These are phyloP conservation scores for Cyanoderma ruficeps DNA, from an alignment of 2,113 vertebrate genomes.

Conservation along the genomic window DNA sequence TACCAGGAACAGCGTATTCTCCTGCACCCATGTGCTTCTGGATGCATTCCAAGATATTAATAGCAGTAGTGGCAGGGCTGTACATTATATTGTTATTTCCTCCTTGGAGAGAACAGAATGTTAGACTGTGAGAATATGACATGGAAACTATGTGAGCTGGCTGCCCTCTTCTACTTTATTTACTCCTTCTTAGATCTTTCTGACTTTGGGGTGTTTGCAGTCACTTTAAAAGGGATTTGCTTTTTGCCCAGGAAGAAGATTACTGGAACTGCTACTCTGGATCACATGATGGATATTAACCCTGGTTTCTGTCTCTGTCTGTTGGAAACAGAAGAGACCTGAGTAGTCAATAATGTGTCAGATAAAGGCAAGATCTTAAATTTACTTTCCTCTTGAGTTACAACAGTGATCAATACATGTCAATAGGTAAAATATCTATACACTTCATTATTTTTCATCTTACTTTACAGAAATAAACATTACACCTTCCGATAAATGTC, in stretches of 20 bases:
- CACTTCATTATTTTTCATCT: background rate
- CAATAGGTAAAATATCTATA: background rate
- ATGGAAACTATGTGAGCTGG: constrained; percentile 69
- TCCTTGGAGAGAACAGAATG: constrained; percentile 72
- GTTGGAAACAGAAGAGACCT: background rate
- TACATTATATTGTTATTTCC: constrained; percentile 73
- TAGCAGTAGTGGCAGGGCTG: constrained; percentile 69
- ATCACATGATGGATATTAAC: background rate
- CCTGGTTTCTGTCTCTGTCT: background rate
- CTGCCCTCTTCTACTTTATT: constrained; percentile 36
- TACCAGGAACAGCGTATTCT: constrained; percentile 61
- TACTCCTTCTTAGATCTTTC: constrained; percentile 65
- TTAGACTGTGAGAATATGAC: constrained; percentile 69
- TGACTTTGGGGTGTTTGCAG: constrained; percentile 28
- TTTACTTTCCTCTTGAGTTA: background rate
- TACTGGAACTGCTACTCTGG: background rate
- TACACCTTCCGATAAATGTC: background rate
- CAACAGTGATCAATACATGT: background rate
- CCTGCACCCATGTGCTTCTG: constrained; percentile 58
- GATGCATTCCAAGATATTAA: constrained; percentile 72
- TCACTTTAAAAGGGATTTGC: constrained; percentile 26
- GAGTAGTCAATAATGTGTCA: background rate
- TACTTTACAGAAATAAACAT: background rate
- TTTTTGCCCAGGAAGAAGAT: constrained; percentile 18
- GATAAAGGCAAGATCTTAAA: background rate